Base-by-base conservation (phyloP, 2,113 vertebrate species). In the Phainopepla nitens region DNA sequence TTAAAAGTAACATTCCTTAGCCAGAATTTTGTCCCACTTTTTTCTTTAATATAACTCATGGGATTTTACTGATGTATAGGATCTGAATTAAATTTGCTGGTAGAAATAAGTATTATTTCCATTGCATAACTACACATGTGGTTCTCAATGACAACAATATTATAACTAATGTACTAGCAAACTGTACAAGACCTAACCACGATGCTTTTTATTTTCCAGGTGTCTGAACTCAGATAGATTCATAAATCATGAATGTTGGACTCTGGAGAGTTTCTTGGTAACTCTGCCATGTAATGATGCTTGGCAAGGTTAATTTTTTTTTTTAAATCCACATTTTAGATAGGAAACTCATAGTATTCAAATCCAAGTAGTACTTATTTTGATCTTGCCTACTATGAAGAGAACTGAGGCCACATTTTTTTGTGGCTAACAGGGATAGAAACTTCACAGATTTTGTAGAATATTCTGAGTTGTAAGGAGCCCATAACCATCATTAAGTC, bases 161-260 rank as follows among this genome's bases (percentile, higher is more conserved):
- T 96, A 69, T 95, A 96, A 97, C 92, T 92, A 90, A 97, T 93
- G 85, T 96, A 86, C 82, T 94, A 91, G 65, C 25, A 91, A 97
- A 90, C 82, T 65, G 51, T 71, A 87, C 72, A 95, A 89, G 96
- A 92, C 73, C 94, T 80, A 89, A 90, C 69, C 69, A 94, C 0
- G 36, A 90, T 64, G 69, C 41, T 95, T 95, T 94, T 95, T 92
- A 93, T 97, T 96, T 97, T 96, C 94, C 94, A 97, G 88, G 90
- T 95, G 90, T 97, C 95, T 96, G 92, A 97, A 91, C 77, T 91
- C 76, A 84, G 70, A 61, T 94, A 82, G 77, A 91, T 91, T 94
- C 73, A 96, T 97, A 93, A 97, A 96, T 97, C 94, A 97, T 82
- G 29, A 68, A 56, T 65, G 81, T 44, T 94, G 70, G 81, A 94